phyloP scores from a whole-genome alignment of 2,888 invertebrate genomes.

The Drosophila melanosoma region DNA sequence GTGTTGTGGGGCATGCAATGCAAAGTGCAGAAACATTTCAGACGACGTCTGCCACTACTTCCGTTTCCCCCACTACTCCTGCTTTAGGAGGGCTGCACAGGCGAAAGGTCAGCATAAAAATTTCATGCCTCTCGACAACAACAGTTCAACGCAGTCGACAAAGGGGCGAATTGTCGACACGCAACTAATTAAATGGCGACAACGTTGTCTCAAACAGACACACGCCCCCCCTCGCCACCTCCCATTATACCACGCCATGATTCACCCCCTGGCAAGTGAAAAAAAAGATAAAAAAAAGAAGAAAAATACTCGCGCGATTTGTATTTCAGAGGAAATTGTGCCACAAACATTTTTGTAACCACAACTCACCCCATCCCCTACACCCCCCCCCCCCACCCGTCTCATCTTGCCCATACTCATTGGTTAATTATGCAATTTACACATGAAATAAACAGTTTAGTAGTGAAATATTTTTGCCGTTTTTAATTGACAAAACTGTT shows the following conservation, averaged over 20 bases:
- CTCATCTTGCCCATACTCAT: neutral
- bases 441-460: slow-evolving; percentile 29
- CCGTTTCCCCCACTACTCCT: neutral
- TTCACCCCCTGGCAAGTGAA: slow-evolving; percentile 1
- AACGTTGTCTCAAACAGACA: slow-evolving; percentile 27
- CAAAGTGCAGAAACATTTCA: slow-evolving; percentile 49
- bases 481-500: slow-evolving; percentile 26
- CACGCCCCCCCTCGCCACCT: too few relatives aligned
- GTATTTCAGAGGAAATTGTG: slow-evolving; percentile 39
- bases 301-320: slow-evolving; percentile 14
- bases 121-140: slow-evolving; percentile 44
- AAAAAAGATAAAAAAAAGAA: neutral
- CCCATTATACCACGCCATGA: neutral
- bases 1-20: slow-evolving; percentile 23
- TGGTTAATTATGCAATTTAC: slow-evolving; percentile 38
- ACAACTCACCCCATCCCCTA: neutral
- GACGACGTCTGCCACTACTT: slow-evolving; percentile 6
- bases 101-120: slow-evolving; percentile 47
- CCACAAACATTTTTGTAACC: slow-evolving; percentile 23
- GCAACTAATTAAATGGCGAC: slow-evolving; percentile 60
- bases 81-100: neutral
- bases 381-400: neutral
- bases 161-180: slow-evolving; percentile 18
- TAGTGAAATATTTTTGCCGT: slow-evolving; percentile 18
- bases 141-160: neutral